Conservation (phyloP, 2,888 invertebrate genomes). For the Troides oblongomaculatus region DNA sequence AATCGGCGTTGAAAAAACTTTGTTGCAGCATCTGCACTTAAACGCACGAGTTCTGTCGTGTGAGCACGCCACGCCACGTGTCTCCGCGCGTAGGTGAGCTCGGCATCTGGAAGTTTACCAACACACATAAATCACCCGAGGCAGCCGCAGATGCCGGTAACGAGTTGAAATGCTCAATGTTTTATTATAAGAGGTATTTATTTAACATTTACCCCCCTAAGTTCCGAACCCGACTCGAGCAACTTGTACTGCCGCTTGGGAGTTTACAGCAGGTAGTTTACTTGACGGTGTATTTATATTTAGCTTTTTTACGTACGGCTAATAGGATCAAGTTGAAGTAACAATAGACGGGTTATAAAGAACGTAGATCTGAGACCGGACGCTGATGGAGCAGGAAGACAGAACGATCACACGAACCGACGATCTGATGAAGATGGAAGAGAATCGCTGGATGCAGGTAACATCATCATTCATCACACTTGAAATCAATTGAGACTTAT, state of each 20-base stretch:
- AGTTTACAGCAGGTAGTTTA: background rate
- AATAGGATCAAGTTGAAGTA: background rate
- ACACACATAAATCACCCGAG: slow-evolving; percentile 31
- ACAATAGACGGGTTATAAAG: too few relatives aligned
- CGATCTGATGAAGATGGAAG: too few relatives aligned
- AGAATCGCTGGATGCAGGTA: too few relatives aligned
- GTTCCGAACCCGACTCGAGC: slow-evolving; percentile 33
- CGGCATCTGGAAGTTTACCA: slow-evolving; percentile 15
- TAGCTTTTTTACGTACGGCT: too few relatives aligned
- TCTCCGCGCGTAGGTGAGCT: slow-evolving; percentile 22
- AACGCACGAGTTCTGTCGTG: slow-evolving; percentile 9
- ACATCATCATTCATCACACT: too few relatives aligned
- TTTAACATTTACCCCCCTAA: slow-evolving; percentile 24
- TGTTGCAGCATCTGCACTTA: slow-evolving; percentile 1
- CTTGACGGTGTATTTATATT: background rate
- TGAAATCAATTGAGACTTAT: too few relatives aligned
- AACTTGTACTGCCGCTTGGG: background rate
- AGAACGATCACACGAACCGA: too few relatives aligned
- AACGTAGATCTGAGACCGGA: too few relatives aligned
- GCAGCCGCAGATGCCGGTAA: slow-evolving; percentile 34
- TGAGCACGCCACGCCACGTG: slow-evolving; percentile 15
- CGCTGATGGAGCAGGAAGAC: too few relatives aligned
- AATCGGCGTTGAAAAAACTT: background rate
- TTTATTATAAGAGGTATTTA: slow-evolving; percentile 25
- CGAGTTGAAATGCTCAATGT: slow-evolving; percentile 33